Conservation (phyloP, 2,797 vertebrate species). For the Chrysolophus pictus region DNA sequence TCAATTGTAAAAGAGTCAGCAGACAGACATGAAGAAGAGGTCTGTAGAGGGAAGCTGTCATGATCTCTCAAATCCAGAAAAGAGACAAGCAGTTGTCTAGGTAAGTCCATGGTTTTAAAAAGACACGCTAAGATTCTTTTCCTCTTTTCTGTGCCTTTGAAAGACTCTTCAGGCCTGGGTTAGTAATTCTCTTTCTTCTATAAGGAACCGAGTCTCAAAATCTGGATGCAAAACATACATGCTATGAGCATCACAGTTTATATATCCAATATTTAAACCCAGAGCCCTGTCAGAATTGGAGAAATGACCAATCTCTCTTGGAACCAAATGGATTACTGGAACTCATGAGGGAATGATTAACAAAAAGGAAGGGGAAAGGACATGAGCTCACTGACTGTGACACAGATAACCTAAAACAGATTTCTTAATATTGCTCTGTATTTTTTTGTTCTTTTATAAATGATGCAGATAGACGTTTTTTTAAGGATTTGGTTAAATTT, state of each 20-base stretch:
- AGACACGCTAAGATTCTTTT: background rate
- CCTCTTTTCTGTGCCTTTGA: background rate
- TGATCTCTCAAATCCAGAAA: background rate
- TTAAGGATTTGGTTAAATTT: background rate
- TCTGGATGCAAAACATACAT: background rate
- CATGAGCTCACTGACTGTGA: slow-evolving; percentile 68
- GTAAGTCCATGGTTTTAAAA: background rate
- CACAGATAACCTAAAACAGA: slow-evolving; percentile 69
- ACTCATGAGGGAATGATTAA: slow-evolving; percentile 72
- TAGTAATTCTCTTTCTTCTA: slow-evolving; percentile 16
- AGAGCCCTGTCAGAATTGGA: background rate
- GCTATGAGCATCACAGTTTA: background rate
- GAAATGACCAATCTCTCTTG: slow-evolving; percentile 34
- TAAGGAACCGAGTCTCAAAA: slow-evolving; percentile 1
- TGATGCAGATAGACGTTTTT: background rate
- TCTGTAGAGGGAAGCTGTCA: background rate
- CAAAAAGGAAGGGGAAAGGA: slow-evolving; percentile 70
- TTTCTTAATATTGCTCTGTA: slow-evolving; percentile 34
- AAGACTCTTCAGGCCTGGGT: background rate
- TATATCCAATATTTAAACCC: slow-evolving; percentile 1
- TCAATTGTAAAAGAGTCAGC: background rate
- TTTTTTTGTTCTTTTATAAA: background rate
- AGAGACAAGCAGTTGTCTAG: background rate
- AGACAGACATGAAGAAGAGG: background rate
- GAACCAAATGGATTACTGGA: slow-evolving; percentile 66